Evolutionary conservation across 2,797 vertebrate genomes (phyloP), one percentile per base, ranked within the genome.

Genomic region (Okamejei kenojei): DNA sequence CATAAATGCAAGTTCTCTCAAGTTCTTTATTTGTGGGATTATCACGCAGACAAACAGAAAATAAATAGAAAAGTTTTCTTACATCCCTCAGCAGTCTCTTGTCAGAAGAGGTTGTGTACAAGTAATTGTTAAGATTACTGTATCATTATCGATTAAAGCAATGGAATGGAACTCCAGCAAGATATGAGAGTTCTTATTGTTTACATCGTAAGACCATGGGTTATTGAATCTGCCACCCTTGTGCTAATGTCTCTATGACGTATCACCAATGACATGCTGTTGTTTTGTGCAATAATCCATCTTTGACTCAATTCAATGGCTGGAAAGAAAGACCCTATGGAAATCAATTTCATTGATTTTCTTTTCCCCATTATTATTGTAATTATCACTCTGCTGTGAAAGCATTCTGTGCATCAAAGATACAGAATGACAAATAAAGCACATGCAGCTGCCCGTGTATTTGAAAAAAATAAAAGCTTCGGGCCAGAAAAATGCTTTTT

Each of bases 161-260:
- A 54, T 76, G 1, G 23, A 17, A 76, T 29, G 71, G 90, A 74
- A 92, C 90, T 54, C 90, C 21, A 54, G 35, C 71, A 92, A 76
- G 90, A 92, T 76, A 92, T 92, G 38, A 76, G n/a, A 73, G 71
- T 45, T 23, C 76, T 54, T 92, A 92, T 92, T 92, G 90, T 71
- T 76, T 92, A 74, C 73, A 92, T 92, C 90, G 58, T 74, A 54
- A 76, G 90, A 74, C 90, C 71, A 92, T 76, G 8, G 21, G 21
- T 76, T 93, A 93, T 88, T 93, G 93, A 93, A 74, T 84, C 80
- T 93, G 93, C 84, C 93, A 93, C 68, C 61, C n/a, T 73, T 93
- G 45, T 35, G 80, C 93, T 93, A 58, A 74, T 45, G 35, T 74
- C 68, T 73, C 61, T 93, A 58, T 90, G 82, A 93, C 38, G n/a